phyloP scores from a whole-genome alignment of 2,113 vertebrate genomes.

The Apteryx mantelli region DNA sequence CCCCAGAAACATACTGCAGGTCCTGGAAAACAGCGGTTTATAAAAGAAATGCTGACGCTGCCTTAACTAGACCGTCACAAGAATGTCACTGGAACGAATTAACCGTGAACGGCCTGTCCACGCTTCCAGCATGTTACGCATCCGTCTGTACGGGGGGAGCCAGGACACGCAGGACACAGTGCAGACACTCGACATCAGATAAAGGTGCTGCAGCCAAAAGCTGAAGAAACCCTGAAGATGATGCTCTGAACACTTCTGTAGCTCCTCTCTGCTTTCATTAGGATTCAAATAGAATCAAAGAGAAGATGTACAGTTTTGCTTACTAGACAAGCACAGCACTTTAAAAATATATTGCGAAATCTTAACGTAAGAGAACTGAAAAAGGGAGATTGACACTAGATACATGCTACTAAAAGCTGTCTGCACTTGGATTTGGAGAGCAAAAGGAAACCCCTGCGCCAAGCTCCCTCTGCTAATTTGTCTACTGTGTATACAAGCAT shows the following conservation, averaged over 20 bases:
- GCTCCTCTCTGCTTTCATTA: background rate
- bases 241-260: rapidly evolving
- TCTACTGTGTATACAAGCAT: constrained; percentile 38
- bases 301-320: background rate
- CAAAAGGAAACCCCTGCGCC: background rate
- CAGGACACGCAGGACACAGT: rapidly evolving
- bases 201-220: background rate
- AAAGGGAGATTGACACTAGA: rapidly evolving
- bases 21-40: background rate
- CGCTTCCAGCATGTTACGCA: rapidly evolving
- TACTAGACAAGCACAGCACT: background rate
- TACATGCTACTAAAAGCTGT: background rate
- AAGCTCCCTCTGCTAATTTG: constrained; percentile 53
- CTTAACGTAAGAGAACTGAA: background rate
- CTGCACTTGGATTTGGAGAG: background rate
- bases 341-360: background rate
- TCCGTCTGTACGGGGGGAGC: background rate
- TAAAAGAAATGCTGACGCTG: constrained; percentile 51
- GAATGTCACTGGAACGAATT: background rate
- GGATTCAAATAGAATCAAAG: background rate
- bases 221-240: background rate
- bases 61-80: background rate
- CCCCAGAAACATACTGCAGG: background rate
- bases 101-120: background rate
- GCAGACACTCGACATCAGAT: background rate